Conservation (phyloP, 1,140 invertebrate genomes). For the Atopsyche davidsoni region DNA sequence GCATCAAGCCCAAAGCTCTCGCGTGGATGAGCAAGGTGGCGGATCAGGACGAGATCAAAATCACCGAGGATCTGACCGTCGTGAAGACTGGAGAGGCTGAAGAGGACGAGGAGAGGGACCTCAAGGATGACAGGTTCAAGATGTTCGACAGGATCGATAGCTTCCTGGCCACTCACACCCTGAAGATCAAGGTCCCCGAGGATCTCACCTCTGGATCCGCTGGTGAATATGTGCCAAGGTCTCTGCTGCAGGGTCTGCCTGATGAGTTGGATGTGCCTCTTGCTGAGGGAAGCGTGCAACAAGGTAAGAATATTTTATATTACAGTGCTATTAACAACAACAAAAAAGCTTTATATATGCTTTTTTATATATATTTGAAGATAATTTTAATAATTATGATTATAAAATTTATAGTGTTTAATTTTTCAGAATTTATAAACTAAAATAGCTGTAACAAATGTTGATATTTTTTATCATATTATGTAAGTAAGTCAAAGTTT, state of each 20-base stretch:
- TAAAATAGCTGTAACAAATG: slow-evolving; percentile 6
- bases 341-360: slow-evolving; percentile 39
- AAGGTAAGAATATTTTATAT: too few species aligned
- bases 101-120: slow-evolving; percentile 39
- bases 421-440: too few species aligned
- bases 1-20: slow-evolving; percentile 69
- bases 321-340: too few species aligned
- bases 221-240: slow-evolving; percentile 57
- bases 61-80: slow-evolving; percentile 67
- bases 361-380: slow-evolving; percentile 1
- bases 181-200: slow-evolving; percentile 58
- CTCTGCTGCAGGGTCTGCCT: slow-evolving; percentile 59
- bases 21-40: slow-evolving; percentile 62
- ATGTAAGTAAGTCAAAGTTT: background rate
- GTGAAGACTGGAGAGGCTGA: slow-evolving; percentile 52
- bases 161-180: slow-evolving; percentile 57
- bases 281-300: slow-evolving; percentile 50
- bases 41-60: slow-evolving; percentile 60
- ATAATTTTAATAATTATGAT: too few species aligned
- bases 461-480: background rate
- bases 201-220: slow-evolving; percentile 51
- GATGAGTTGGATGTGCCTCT: slow-evolving; percentile 62
- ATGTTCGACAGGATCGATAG: slow-evolving; percentile 59
- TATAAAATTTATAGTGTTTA: slow-evolving; percentile 8
- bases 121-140: slow-evolving; percentile 39